Conservation (phyloP, 2,113 vertebrate genomes). For the Notothenia rossii region DNA sequence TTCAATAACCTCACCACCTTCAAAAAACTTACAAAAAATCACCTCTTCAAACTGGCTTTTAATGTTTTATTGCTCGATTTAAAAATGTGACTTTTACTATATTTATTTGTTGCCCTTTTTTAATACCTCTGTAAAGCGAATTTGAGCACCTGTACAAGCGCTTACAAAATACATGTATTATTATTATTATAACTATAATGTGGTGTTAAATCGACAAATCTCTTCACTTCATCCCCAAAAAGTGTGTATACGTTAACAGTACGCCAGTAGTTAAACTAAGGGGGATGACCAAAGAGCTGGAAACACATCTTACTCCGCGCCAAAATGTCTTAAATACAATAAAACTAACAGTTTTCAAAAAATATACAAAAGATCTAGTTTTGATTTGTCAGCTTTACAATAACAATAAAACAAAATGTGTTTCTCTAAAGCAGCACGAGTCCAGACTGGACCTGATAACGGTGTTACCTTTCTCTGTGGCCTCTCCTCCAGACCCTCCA, state of each 20-base stretch:
- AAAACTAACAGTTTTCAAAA: no score
- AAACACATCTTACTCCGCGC: background rate
- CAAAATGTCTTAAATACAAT: no score
- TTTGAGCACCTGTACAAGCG: no score
- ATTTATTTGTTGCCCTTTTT: no score
- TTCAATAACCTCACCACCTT: no score
- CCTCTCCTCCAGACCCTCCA: constrained; percentile 97
- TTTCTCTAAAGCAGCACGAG: background rate
- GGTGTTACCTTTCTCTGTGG: constrained; percentile 93
- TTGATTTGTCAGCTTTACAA: background rate
- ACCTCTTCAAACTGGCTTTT: no score
- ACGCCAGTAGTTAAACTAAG: background rate
- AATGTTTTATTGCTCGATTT: no score
- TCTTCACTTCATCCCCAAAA: background rate
- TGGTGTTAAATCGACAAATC: background rate
- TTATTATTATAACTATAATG: background rate
- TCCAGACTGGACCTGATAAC: background rate
- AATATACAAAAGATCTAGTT: background rate
- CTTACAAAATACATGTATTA: no score
- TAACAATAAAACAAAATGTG: no score
- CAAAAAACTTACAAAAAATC: no score
- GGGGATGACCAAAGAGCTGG: background rate
- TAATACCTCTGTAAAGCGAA: no score
- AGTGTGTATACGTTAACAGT: background rate
- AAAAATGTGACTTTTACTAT: no score